These are phyloP conservation scores for Drosophila hydei DNA, from an alignment of 1,140 invertebrate species.

Conservation along the genomic window DNA sequence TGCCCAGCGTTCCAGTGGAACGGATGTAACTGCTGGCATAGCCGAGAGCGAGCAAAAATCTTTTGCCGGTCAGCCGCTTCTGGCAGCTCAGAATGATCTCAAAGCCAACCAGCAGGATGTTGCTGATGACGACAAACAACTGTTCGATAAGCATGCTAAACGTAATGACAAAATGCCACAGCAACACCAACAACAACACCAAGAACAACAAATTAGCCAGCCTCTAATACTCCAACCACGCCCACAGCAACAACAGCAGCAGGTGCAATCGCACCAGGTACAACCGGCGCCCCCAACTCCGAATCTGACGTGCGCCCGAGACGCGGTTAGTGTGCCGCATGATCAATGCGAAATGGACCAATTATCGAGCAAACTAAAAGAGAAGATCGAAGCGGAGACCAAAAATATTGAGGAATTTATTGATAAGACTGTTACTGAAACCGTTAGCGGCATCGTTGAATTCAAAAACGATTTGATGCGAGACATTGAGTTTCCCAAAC, in stretches of 20 bases:
- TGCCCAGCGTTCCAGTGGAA: conserved; percentile 8
- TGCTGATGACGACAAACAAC: conserved; percentile 10
- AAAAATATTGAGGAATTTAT: conserved; percentile 84
- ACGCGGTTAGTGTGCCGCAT: conserved; percentile 77
- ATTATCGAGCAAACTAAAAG: conserved; percentile 79
- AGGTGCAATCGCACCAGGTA: conserved; percentile 2
- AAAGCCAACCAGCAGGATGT: conserved; percentile 14
- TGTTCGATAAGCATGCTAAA: conserved; percentile 39
- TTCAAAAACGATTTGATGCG: conserved; percentile 83
- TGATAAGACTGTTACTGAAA: conserved; percentile 83
- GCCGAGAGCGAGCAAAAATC: not conserved
- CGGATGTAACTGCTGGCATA: not conserved
- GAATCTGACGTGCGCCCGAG: conserved; percentile 54
- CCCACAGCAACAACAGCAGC: conserved; percentile 56
- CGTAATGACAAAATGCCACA: conserved; percentile 57
- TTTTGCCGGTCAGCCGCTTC: conserved; percentile 9
- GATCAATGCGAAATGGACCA: conserved; percentile 84
- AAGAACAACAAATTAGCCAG: conserved; percentile 32
- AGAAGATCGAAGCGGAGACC: conserved; percentile 82
- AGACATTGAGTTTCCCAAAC: conserved; percentile 73
- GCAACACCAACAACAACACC: conserved; percentile 28
- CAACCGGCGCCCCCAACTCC: conserved; percentile 7
- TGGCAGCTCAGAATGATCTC: conserved; percentile 52
- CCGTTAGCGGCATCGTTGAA: conserved; percentile 83
- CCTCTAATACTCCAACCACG: conserved; percentile 52